phyloP scores from a whole-genome alignment of 2,888 invertebrate genomes.

The Orthosia cruda region DNA sequence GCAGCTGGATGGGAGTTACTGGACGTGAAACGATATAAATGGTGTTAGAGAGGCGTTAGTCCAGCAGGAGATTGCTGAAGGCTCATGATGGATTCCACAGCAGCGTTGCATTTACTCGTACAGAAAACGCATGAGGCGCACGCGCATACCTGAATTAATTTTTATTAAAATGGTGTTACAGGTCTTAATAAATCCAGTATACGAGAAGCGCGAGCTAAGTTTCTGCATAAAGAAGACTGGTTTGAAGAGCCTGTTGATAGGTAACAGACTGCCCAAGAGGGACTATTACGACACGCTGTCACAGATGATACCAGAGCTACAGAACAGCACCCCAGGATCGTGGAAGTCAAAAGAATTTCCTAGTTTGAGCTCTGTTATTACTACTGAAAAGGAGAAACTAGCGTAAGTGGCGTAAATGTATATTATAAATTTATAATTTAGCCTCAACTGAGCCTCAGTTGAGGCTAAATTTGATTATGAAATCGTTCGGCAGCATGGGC shows the following conservation, averaged over 20 bases:
- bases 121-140: no score
- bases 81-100: no score
- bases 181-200: slow-evolving; percentile 96
- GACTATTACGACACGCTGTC: slow-evolving; percentile 93
- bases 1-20: no score
- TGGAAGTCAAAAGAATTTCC: slow-evolving; percentile 89
- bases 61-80: no score
- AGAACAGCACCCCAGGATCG: slow-evolving; percentile 84
- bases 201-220: slow-evolving; percentile 94
- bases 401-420: slow-evolving; percentile 85
- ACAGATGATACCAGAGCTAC: slow-evolving; percentile 92
- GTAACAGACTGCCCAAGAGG: slow-evolving; percentile 92
- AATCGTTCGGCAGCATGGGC: no score
- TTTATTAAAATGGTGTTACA: slow-evolving; percentile 72
- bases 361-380: slow-evolving; percentile 91
- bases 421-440: no score
- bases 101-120: no score
- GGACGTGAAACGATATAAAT: no score
- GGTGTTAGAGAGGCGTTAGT: no score
- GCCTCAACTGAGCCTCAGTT: no score
- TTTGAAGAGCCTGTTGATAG: slow-evolving; percentile 93
- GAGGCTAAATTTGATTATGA: no score
- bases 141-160: background rate
- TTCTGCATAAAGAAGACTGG: slow-evolving; percentile 95
- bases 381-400: slow-evolving; percentile 88